phyloP scores from a whole-genome alignment of 2,888 invertebrate genomes.

The Tupiocoris notatus region DNA sequence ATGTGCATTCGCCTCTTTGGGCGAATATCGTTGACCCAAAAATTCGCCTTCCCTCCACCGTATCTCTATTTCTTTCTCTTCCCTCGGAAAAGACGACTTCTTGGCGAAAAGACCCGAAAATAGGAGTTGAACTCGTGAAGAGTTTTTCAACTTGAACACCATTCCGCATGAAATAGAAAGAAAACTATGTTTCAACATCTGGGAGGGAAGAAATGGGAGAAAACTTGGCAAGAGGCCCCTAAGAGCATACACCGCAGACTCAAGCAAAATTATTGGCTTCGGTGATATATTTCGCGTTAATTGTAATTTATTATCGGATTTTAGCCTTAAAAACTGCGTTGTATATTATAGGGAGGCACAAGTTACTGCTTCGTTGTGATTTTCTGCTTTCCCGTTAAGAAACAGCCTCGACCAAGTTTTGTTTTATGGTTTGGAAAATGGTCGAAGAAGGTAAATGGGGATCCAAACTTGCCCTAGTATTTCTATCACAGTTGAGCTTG shows the following conservation, averaged over 20 bases:
- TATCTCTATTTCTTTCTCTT: no score
- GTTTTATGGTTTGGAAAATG: slow-evolving; percentile 24
- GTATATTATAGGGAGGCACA: slow-evolving; percentile 24
- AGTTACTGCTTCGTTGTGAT: slow-evolving; percentile 8
- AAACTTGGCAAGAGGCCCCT: neutral
- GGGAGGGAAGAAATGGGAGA: neutral
- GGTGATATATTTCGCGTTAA: slow-evolving; percentile 36
- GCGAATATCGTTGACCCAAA: neutral
- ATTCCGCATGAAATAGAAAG: neutral
- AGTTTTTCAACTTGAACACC: neutral
- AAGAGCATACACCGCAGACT: neutral
- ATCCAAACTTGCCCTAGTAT: no score
- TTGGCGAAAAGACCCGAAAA: neutral
- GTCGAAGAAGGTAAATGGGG: no score
- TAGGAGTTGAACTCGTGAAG: neutral
- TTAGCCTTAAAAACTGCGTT: neutral
- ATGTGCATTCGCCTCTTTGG: neutral
- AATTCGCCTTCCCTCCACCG: neutral
- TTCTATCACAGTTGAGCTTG: no score
- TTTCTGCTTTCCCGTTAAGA: neutral
- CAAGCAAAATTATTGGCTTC: slow-evolving; percentile 28
- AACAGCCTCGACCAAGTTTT: neutral
- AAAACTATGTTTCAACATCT: neutral
- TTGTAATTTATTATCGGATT: slow-evolving; percentile 37
- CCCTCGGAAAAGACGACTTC: neutral